A percentile compares a stretch with the other conserved stretches of the same genome.
Evolutionary conservation across 2,797 vertebrate genomes (phyloP).

Genomic region (Lepidocolaptes lacrymiger): DNA sequence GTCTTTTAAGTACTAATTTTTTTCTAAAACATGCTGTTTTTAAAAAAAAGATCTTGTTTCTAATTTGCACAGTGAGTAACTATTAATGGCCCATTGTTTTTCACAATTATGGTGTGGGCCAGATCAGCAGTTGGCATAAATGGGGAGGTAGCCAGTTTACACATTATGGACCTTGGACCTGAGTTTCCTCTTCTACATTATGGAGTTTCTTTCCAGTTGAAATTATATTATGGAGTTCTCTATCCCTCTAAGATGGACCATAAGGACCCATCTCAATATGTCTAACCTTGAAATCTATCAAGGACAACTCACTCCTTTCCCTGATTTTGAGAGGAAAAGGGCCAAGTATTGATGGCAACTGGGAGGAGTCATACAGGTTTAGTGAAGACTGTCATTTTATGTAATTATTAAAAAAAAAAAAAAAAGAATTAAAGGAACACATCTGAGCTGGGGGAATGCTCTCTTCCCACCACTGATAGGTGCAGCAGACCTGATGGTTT

Average conservation of each 20-base stretch:
- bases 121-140: neutral
- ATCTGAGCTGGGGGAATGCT: neutral
- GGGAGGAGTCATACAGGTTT: neutral
- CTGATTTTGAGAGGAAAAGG: neutral
- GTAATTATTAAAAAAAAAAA: neutral
- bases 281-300: neutral
- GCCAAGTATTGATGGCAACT: neutral
- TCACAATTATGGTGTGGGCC: neutral
- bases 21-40: slow-evolving; percentile 14
- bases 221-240: neutral
- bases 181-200: neutral
- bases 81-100: slow-evolving; percentile 4
- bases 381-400: neutral
- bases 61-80: slow-evolving; percentile 34
- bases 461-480: neutral
- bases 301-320: neutral
- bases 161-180: neutral
- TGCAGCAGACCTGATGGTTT: neutral
- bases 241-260: neutral
- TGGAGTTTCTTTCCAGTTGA: neutral
- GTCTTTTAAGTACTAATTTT: neutral
- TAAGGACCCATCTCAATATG: neutral
- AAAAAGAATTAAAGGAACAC: neutral
- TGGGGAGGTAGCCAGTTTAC: neutral
- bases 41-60: neutral